Evolutionary conservation across 2,113 vertebrate species (phyloP).

Genomic region (Lepisosteus oculatus): DNA sequence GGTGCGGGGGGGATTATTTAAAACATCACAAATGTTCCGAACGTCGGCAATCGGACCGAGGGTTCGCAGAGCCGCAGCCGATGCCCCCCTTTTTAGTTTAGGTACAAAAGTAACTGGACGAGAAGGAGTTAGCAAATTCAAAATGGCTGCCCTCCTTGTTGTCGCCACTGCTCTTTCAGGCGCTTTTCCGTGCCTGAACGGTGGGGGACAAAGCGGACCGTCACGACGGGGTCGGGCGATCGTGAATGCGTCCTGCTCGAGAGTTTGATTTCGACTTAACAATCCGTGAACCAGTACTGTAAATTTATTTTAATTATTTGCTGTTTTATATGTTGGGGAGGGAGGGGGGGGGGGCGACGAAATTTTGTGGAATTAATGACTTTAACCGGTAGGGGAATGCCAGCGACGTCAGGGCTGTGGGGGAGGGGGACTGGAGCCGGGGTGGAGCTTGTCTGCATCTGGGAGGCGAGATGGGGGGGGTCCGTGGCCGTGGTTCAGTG

Average conservation of each 20-base stretch:
- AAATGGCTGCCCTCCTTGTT: constrained; percentile 41
- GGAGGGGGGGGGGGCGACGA: not conserved
- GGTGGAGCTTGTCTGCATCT: constrained; percentile 26
- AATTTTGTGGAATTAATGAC: constrained; percentile 15
- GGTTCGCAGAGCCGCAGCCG: too few relatives aligned
- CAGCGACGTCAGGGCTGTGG: constrained; percentile 42
- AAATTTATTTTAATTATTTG: not conserved
- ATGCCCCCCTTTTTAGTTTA: not conserved
- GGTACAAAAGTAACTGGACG: constrained; percentile 23
- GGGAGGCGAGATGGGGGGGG: constrained; percentile 11
- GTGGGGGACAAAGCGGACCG: constrained; percentile 26
- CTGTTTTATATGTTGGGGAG: not conserved
- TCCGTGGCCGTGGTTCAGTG: constrained; percentile 9
- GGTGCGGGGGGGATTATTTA: constrained; percentile 32
- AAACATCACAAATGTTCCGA: not conserved
- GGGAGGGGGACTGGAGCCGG: constrained; percentile 32
- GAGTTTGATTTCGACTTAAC: not conserved
- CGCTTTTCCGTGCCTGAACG: constrained; percentile 5
- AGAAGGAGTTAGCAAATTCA: constrained; percentile 30
- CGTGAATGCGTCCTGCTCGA: not conserved
- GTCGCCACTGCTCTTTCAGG: constrained; percentile 23
- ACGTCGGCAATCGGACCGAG: not conserved
- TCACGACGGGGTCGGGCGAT: not conserved
- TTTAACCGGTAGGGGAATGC: constrained; percentile 22
- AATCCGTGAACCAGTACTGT: not conserved